Conservation (phyloP, 2,113 vertebrate genomes). For the Trematomus loennbergii region DNA sequence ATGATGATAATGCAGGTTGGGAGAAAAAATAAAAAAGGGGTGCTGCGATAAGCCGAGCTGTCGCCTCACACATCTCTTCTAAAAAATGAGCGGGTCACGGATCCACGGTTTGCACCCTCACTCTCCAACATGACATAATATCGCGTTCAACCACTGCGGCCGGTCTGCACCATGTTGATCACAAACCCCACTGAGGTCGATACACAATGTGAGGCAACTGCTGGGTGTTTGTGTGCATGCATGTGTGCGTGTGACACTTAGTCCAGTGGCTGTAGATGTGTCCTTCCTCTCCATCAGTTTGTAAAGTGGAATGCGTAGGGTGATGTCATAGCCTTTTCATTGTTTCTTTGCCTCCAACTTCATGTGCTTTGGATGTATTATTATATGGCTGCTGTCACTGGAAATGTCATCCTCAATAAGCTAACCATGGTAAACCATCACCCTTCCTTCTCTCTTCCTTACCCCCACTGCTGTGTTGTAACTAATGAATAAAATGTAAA, state of each 20-base stretch:
- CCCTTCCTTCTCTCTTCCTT: slow-evolving; percentile 2
- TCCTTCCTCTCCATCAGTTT: slow-evolving; percentile 64
- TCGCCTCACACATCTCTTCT: slow-evolving; percentile 60
- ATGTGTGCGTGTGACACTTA: slow-evolving; percentile 7
- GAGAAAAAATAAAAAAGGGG: slow-evolving; percentile 21
- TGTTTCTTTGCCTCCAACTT: slow-evolving; percentile 60
- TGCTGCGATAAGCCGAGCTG: slow-evolving; percentile 41
- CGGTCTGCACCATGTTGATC: slow-evolving; percentile 72
- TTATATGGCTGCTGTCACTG: slow-evolving; percentile 47
- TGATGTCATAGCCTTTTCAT: slow-evolving; percentile 69
- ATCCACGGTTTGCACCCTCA: slow-evolving; percentile 44
- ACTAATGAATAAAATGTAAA: slow-evolving; percentile 70
- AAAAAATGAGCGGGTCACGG: slow-evolving; percentile 59
- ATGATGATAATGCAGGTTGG: slow-evolving; percentile 72
- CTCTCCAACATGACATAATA: slow-evolving; percentile 68
- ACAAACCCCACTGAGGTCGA: slow-evolving; percentile 43
- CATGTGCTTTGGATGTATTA: slow-evolving; percentile 46
- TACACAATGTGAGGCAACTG: slow-evolving; percentile 38
- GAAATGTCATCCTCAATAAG: slow-evolving; percentile 47
- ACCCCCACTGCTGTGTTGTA: slow-evolving; percentile 42
- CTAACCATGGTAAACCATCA: slow-evolving; percentile 65
- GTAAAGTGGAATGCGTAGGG: slow-evolving; percentile 73
- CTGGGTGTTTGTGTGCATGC: slow-evolving; percentile 58
- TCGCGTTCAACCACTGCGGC: slow-evolving; percentile 63
- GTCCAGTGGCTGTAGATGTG: slow-evolving; percentile 31